Conservation (phyloP, 2,113 vertebrate species). For the Labrus mixtus region DNA sequence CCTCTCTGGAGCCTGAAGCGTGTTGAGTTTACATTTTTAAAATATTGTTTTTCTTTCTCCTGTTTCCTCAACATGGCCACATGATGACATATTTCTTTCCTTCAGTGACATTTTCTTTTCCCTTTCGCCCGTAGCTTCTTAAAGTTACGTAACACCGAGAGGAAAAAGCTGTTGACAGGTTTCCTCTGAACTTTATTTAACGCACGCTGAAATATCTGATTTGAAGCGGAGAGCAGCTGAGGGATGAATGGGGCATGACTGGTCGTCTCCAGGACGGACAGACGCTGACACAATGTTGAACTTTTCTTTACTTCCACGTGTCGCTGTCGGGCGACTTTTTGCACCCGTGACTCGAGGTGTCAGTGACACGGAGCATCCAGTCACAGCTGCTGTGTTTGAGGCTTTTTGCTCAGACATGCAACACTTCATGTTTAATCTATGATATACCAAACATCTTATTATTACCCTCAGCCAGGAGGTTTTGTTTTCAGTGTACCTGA, state of each 20-base stretch:
- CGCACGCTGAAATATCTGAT: too few relatives aligned
- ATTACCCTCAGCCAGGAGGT: too few relatives aligned
- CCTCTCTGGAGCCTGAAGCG: background rate
- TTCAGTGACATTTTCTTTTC: background rate
- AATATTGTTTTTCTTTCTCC: too few relatives aligned
- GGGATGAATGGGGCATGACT: background rate
- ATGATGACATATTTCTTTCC: background rate
- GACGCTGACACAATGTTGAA: background rate
- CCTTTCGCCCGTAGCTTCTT: background rate
- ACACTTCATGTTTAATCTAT: too few relatives aligned
- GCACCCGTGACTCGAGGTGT: too few relatives aligned
- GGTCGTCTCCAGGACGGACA: background rate
- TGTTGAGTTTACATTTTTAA: background rate
- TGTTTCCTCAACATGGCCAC: background rate
- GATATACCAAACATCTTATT: too few relatives aligned
- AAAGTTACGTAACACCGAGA: background rate
- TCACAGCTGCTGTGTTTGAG: background rate
- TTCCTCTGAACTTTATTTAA: background rate
- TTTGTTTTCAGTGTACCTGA: too few relatives aligned
- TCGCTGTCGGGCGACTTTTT: too few relatives aligned
- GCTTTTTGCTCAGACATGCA: constrained; percentile 1
- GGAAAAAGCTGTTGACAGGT: background rate
- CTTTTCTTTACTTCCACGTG: background rate
- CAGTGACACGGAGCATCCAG: background rate
- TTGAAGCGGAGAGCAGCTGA: background rate